These are phyloP conservation scores for Glandiceps talaboti DNA, from an alignment of 53 echinoderm and acorn worm genomes.

Conservation along the genomic window DNA sequence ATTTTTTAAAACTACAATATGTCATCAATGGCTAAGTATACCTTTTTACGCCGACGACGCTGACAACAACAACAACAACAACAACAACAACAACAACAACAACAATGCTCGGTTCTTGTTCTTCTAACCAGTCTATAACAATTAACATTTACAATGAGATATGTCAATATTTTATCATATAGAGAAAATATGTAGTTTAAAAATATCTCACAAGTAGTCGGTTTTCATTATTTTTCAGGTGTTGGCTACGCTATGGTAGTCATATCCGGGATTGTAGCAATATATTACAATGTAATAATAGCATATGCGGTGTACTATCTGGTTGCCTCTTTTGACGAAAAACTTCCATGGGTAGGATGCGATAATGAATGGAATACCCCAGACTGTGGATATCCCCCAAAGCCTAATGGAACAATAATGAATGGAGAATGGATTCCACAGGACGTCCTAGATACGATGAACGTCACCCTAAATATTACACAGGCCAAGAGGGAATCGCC, in stretches of 20 bases:
- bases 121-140: too few species aligned
- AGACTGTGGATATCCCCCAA: not conserved
- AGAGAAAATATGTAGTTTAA: too few species aligned
- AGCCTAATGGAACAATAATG: not conserved
- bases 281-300: not conserved
- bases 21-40: too few species aligned
- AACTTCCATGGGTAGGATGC: not conserved
- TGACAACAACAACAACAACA: too few species aligned
- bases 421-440: not conserved
- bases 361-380: not conserved
- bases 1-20: too few species aligned
- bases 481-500: conserved; percentile 27
- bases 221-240: too few species aligned
- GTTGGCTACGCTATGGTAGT: not conserved
- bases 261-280: not conserved
- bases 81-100: too few species aligned
- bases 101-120: too few species aligned
- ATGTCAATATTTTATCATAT: too few species aligned
- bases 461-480: conserved; percentile 39
- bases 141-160: too few species aligned
- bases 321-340: not conserved
- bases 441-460: not conserved
- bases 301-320: not conserved
- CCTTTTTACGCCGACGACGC: too few species aligned
- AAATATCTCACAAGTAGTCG: too few species aligned